Conservation (phyloP, 2,888 invertebrate genomes). For the Ichneumoninae sp. region DNA sequence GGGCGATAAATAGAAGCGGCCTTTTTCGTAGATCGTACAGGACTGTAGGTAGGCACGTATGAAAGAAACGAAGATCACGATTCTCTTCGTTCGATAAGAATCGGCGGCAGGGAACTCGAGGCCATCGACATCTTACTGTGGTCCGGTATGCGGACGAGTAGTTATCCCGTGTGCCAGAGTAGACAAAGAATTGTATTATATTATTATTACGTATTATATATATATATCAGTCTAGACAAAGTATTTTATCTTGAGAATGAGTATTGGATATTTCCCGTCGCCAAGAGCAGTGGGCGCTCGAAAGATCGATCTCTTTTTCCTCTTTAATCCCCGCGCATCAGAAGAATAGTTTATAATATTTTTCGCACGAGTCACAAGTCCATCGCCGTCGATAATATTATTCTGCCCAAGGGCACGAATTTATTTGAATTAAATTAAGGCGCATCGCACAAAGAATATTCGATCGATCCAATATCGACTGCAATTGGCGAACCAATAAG, state of each 20-base stretch:
- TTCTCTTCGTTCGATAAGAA: conserved; percentile 63
- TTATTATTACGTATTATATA: conserved; percentile 31
- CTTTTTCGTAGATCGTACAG: conserved; percentile 49
- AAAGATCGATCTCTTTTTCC: conserved; percentile 65
- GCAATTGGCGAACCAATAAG: not conserved
- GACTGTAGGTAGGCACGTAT: conserved; percentile 33
- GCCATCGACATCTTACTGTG: conserved; percentile 45
- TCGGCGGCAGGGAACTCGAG: conserved; percentile 55
- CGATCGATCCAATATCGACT: not conserved
- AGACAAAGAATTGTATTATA: conserved; percentile 2
- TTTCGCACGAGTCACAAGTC: conserved; percentile 33
- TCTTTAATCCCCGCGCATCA: conserved; percentile 43
- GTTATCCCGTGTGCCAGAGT: conserved; percentile 14
- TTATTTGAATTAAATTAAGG: not conserved
- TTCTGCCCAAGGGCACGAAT: not conserved
- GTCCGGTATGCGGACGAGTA: not conserved
- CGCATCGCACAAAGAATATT: not conserved
- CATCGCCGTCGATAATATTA: not conserved
- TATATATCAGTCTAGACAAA: conserved; percentile 3
- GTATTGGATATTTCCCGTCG: conserved; percentile 33
- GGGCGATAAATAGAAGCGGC: conserved; percentile 46
- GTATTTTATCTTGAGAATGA: not conserved
- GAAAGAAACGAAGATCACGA: conserved; percentile 65
- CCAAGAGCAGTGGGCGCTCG: conserved; percentile 55
- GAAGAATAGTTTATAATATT: conserved; percentile 35